These are phyloP conservation scores for Stomatorhinus walkeri DNA, from an alignment of 2,797 vertebrate genomes.

Conservation along the genomic window DNA sequence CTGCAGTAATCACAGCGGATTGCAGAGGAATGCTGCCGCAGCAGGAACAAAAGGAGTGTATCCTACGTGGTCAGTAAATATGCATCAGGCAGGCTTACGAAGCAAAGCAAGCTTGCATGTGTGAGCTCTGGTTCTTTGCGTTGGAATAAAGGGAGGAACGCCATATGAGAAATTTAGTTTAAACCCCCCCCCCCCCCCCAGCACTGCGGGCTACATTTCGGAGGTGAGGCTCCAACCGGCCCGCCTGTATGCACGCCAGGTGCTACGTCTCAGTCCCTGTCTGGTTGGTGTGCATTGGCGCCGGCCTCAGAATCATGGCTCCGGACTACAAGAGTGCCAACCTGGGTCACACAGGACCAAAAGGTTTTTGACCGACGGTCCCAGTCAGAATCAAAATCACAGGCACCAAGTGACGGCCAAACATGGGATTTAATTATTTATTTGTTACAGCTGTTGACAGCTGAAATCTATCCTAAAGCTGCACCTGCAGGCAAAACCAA, in stretches of 20 bases:
- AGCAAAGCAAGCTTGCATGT: slow-evolving; percentile 24
- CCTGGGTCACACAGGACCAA: background rate
- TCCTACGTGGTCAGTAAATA: background rate
- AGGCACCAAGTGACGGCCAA: background rate
- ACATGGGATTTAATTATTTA: background rate
- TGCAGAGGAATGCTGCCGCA: background rate
- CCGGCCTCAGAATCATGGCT: background rate
- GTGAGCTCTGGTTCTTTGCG: slow-evolving; percentile 23
- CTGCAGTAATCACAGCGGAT: background rate
- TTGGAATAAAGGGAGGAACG: slow-evolving; percentile 7
- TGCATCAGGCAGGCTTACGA: background rate
- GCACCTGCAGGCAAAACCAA: background rate
- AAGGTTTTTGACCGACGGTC: background rate
- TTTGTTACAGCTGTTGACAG: background rate
- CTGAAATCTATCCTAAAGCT: background rate
- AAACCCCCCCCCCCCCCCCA: background rate
- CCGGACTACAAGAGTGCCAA: background rate
- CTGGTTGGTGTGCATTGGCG: background rate
- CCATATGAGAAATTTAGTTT: background rate
- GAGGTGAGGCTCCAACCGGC: background rate
- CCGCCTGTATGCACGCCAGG: background rate
- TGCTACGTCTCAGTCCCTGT: background rate
- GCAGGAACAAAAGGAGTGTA: slow-evolving; percentile 12
- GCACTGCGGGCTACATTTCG: background rate
- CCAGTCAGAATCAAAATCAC: background rate